Evolutionary conservation across 2,113 vertebrate species (phyloP), one percentile per base, ranked within the genome.

Genomic region (Hyla sarda): DNA sequence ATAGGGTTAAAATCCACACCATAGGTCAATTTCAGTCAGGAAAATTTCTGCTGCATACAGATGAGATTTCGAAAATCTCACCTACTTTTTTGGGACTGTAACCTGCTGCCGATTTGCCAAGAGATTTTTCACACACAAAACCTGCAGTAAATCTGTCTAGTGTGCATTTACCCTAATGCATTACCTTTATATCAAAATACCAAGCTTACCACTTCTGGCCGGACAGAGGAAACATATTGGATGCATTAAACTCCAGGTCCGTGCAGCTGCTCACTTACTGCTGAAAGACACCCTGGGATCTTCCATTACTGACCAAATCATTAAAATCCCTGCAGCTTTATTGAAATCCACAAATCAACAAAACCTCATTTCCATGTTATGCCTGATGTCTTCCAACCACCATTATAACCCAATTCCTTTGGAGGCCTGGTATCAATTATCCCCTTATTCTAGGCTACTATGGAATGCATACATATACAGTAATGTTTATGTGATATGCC

Each of bases 341-440:
- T 34, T 54, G 30, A 78, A 78, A 78, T 10, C 76, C 52, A 79
- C 58, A 45, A 81, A n/a, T 62, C 56, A 62, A 65, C 78, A 81
- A 47, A 19, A 28, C 34, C 37, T 62, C 23, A 81, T 65, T 45
- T 81, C 34, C 34, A 45, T 62, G 28, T 65, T 80, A 8, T 21
- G 48, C 50, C 50, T 23, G 19, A 60, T 45, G 54, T 25, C 60
- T 80, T 28, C 41, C 37, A 60, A 47, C 21, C 30, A 19, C 19
- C 17, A 62, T 81, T 47, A 47, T 81, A 81, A 47, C 2, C 10
- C 34, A 28, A n/a, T 62, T 28, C 56, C 56, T n/a, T 81, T 0
- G 12, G 3, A 9, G 62, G 41, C 60, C 78, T 47, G 52, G 41
- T 81, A 25, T 81, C 28, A 17, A 37, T 13, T 62, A 16, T 25